These are phyloP conservation scores for Falco punctatus DNA, from an alignment of 2,113 vertebrate species.

Conservation along the genomic window DNA sequence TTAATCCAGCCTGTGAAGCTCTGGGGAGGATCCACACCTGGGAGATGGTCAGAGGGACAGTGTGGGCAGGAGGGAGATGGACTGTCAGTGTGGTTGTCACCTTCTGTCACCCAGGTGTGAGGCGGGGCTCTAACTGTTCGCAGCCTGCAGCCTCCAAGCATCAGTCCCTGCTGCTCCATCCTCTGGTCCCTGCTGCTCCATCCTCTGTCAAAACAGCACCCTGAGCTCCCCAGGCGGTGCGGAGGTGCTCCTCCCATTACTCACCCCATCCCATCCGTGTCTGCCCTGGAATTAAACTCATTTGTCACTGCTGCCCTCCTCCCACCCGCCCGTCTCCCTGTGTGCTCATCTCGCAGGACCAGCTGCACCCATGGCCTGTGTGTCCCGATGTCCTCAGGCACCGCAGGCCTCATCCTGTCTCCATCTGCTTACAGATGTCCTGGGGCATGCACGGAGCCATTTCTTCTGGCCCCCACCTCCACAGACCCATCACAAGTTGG, in stretches of 20 bases:
- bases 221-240: not conserved
- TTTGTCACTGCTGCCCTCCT: conserved; percentile 37
- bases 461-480: not conserved
- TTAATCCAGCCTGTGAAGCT: not conserved
- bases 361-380: rapidly evolving
- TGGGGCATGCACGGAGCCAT: rapidly evolving
- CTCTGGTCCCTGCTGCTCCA: not conserved
- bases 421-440: not conserved
- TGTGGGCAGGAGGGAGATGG: not conserved
- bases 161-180: not conserved
- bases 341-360: rapidly evolving
- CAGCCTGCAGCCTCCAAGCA: rapidly evolving
- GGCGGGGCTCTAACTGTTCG: not conserved
- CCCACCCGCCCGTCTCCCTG: not conserved
- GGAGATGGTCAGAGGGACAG: not conserved
- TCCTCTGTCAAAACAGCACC: not conserved
- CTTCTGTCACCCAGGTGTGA: not conserved
- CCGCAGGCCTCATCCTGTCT: not conserved
- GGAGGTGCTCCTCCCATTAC: not conserved
- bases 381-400: not conserved
- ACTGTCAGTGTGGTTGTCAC: rapidly evolving
- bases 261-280: not conserved
- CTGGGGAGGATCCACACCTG: not conserved
- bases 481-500: rapidly evolving
- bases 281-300: conserved; percentile 49